Percentiles rank a stretch among this genome's conserved stretches.
These are phyloP conservation scores for Pogonomyrmex barbatus DNA, from an alignment of 1,140 invertebrate species.

Conservation along the genomic window DNA sequence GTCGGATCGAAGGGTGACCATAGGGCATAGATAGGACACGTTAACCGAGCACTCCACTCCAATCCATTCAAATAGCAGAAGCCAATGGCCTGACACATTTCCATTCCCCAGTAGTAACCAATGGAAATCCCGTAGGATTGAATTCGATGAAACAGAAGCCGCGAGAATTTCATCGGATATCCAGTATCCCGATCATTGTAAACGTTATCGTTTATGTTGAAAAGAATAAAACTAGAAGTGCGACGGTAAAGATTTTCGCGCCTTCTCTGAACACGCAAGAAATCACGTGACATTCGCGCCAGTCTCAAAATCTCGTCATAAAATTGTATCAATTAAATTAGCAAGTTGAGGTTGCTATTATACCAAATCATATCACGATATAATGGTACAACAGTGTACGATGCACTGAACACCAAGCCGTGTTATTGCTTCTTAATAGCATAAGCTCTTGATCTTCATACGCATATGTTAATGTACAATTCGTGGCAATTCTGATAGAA, in stretches of 20 bases:
- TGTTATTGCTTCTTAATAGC: slow-evolving; percentile 31
- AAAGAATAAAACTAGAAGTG: slow-evolving; percentile 47
- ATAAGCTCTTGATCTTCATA: slow-evolving; percentile 31
- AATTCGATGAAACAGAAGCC: slow-evolving; percentile 71
- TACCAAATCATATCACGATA: neutral
- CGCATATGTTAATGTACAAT: slow-evolving; percentile 18
- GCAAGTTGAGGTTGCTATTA: neutral
- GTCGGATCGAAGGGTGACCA: slow-evolving; percentile 37
- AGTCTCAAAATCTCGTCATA: neutral
- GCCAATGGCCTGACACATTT: slow-evolving; percentile 73
- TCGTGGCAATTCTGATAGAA: slow-evolving; percentile 43
- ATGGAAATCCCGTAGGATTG: slow-evolving; percentile 70
- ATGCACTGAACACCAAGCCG: slow-evolving; percentile 12
- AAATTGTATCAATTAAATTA: neutral
- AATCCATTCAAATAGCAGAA: slow-evolving; percentile 72
- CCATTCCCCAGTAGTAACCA: slow-evolving; percentile 63
- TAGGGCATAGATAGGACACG: slow-evolving; percentile 59
- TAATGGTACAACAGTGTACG: neutral
- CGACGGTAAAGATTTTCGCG: slow-evolving; percentile 34
- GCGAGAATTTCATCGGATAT: slow-evolving; percentile 67
- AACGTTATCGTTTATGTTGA: slow-evolving; percentile 59
- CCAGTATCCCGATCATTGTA: slow-evolving; percentile 25
- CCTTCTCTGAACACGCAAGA: neutral
- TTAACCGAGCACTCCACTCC: slow-evolving; percentile 68
- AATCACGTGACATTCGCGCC: neutral